Percentiles rank a stretch among this genome's conserved stretches.
Evolutionary conservation across 2,888 invertebrate genomes (phyloP).

Genomic region (Spodoptera exigua): DNA sequence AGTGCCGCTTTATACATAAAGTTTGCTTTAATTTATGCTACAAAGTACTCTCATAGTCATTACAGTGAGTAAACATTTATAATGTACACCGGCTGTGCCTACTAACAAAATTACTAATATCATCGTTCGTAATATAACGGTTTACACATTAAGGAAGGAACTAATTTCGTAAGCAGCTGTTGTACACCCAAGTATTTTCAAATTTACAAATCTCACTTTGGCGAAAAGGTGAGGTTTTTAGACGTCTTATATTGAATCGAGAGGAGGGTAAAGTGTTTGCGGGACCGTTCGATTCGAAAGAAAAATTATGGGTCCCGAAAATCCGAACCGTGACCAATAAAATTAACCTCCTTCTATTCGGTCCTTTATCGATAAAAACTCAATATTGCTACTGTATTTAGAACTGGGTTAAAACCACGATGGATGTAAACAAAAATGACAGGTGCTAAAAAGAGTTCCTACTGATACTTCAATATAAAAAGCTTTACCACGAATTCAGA

Average conservation of each 20-base stretch:
- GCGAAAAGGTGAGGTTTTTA: slow-evolving; percentile 23
- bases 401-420: too few species aligned
- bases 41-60: slow-evolving; percentile 5
- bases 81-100: slow-evolving; percentile 39
- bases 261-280: slow-evolving; percentile 29
- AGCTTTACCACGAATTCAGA: background rate
- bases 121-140: slow-evolving; percentile 35
- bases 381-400: slow-evolving; percentile 13
- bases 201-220: slow-evolving; percentile 33
- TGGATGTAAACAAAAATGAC: too few species aligned
- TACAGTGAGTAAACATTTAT: slow-evolving; percentile 26
- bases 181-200: slow-evolving; percentile 18
- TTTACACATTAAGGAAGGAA: slow-evolving; percentile 40
- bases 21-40: slow-evolving; percentile 13
- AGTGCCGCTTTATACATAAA: slow-evolving; percentile 1
- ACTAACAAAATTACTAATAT: slow-evolving; percentile 40
- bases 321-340: slow-evolving; percentile 30
- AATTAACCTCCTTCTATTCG: slow-evolving; percentile 23
- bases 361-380: slow-evolving; percentile 24
- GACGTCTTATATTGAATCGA: slow-evolving; percentile 23
- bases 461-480: background rate
- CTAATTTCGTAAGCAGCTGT: slow-evolving; percentile 40
- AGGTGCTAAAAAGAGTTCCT: too few species aligned
- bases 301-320: slow-evolving; percentile 33
- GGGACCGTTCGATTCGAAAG: slow-evolving; percentile 25